Evolutionary conservation across 30 jellyfish, hydroid and myxozoan species (phyloP), one percentile per base, ranked within the genome.

Genomic region (Rhopilema esculentum): DNA sequence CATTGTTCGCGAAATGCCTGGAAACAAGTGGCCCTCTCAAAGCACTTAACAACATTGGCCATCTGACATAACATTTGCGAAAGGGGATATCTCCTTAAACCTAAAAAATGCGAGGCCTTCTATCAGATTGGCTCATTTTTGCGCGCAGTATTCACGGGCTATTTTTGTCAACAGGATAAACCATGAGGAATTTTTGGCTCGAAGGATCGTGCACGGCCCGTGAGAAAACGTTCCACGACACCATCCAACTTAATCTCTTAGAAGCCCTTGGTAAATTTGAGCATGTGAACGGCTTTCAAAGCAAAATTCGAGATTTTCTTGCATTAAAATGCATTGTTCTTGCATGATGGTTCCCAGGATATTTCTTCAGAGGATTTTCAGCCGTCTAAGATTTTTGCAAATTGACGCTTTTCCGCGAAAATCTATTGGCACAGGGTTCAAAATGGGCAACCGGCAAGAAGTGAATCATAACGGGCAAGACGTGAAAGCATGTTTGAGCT

Each of bases 191-290:
- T 78, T 30, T 80, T 32, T 28, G 73, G 90, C 73, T 27, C 40
- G 28, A 19, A 4, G 66, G 74, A 80, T 64, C 90, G 90, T 80
- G 90, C 82, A 16, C 8, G 90, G 82, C 90, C 80, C 90, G 90
- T 80, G 90, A 57, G 90, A 80, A 66, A 80, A 18, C 82, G 62
- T 29, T 80, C 1, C 22, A 18, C 21, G 75, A 27, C 79, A 63
- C 68, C 90, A 80, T 80, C 73, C 79, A 16, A 49, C 49, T 12
- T 52, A 80, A 80, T 80, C 90, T 70, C 28, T 8, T 26, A 18
- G 70, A 67, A 80, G 53, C 27, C 75, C 49, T 64, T 24, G 23
- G 51, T 69, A 68, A 63, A 64, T 61, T 27, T 8, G 53, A 26
- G 67, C 26, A 63, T 63, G 76, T 23, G 70, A 67, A 48, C 25